Evolutionary conservation across 1,140 invertebrate genomes (phyloP).

Genomic region (Nasonia giraulti): DNA sequence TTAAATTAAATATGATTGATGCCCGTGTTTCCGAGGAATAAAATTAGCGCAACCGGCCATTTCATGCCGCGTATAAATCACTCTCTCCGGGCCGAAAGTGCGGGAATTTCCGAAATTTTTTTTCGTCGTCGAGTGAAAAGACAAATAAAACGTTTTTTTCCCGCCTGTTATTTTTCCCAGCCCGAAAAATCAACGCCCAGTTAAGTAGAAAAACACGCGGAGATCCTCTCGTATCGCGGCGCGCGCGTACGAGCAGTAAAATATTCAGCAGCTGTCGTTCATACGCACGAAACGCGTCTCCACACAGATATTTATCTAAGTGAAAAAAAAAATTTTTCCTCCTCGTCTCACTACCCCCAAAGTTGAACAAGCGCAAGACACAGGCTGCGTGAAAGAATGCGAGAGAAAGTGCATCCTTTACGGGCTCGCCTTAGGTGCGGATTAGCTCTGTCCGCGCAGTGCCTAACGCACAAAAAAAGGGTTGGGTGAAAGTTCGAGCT

Average conservation of each 20-base stretch:
- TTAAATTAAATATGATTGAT: constrained; percentile 17
- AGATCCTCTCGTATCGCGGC: too few species aligned
- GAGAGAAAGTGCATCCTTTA: constrained; percentile 44
- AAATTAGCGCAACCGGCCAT: not conserved
- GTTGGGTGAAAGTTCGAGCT: constrained; percentile 51
- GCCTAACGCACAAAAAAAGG: constrained; percentile 35
- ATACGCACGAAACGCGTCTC: constrained; percentile 4
- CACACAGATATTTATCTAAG: constrained; percentile 7
- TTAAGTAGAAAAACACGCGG: not conserved
- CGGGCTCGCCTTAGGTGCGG: not conserved
- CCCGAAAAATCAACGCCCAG: not conserved
- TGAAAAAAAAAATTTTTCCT: not conserved
- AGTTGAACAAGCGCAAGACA: not conserved
- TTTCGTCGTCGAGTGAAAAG: not conserved
- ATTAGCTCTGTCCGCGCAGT: constrained; percentile 27
- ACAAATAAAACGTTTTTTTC: not conserved
- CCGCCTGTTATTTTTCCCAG: too few species aligned
- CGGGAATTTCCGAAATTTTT: too few species aligned
- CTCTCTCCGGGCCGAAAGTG: not conserved
- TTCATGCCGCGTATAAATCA: not conserved
- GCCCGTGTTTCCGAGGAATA: not conserved
- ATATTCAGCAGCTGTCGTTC: constrained; percentile 28
- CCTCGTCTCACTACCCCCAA: not conserved
- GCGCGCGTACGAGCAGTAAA: not conserved
- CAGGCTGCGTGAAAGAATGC: constrained; percentile 33